Conservation (phyloP, 2,797 vertebrate species). For the Luscinia luscinia region DNA sequence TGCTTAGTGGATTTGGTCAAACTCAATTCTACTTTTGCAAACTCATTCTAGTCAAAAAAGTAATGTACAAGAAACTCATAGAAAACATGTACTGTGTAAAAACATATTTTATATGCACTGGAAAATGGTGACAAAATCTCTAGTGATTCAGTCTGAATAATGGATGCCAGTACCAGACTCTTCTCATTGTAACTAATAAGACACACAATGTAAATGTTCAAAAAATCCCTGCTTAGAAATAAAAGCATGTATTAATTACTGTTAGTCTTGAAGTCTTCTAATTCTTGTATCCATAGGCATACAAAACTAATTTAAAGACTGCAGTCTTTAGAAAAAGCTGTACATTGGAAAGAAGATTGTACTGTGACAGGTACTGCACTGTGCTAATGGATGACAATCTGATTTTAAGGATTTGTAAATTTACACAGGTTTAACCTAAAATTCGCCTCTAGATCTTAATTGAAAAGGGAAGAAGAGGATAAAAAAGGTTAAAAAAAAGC, state of each 20-base stretch:
- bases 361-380: fast-evolving
- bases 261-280: not conserved
- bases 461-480: not conserved
- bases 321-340: not conserved
- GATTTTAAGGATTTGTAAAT: not conserved
- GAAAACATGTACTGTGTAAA: not conserved
- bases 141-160: not conserved
- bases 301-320: not conserved
- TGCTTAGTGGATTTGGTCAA: not conserved
- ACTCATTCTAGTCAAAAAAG: not conserved
- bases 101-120: not conserved
- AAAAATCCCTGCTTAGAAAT: not conserved
- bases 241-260: not conserved
- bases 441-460: not conserved
- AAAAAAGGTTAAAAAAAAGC: not conserved
- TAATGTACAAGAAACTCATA: not conserved
- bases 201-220: not conserved
- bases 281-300: not conserved
- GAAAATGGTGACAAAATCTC: not conserved
- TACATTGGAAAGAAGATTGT: not conserved
- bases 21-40: not conserved
- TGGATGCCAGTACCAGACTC: not conserved
- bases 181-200: not conserved
- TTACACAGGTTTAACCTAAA: not conserved
- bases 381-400: not conserved